These are phyloP conservation scores for Tribolium freemani DNA, from an alignment of 2,888 invertebrate species.

Conservation along the genomic window DNA sequence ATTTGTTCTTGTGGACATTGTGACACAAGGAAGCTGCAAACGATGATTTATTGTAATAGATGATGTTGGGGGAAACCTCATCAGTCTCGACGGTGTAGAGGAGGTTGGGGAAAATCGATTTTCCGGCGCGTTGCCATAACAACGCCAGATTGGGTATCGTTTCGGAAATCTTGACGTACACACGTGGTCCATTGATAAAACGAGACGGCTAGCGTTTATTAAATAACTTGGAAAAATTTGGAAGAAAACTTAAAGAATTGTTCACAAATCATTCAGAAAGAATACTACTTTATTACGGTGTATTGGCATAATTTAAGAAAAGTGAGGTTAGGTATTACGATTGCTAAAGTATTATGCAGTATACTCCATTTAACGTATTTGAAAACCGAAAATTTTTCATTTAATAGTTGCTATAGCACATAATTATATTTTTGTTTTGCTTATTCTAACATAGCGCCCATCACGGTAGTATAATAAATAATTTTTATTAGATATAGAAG, in stretches of 20 bases:
- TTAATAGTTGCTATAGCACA: no score
- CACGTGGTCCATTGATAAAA: not conserved
- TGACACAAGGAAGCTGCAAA: not conserved
- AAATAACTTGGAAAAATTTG: not conserved
- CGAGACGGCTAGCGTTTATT: not conserved
- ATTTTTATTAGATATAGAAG: no score
- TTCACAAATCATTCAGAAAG: no score
- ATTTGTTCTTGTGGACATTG: not conserved
- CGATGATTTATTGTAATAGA: not conserved
- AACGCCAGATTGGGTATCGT: not conserved
- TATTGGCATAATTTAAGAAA: no score
- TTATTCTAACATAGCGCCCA: no score
- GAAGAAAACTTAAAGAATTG: not conserved
- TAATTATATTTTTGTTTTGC: no score
- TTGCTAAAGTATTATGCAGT: no score
- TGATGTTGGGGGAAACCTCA: conserved; percentile 9
- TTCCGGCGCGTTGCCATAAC: conserved; percentile 11
- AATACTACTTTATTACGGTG: no score
- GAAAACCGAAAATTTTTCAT: no score
- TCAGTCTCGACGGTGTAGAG: not conserved
- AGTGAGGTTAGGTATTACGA: no score
- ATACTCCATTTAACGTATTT: no score
- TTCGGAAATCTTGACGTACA: not conserved
- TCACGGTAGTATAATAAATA: no score
- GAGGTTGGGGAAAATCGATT: conserved; percentile 10